Percentiles rank a stretch among this genome's conserved stretches.
These are phyloP conservation scores for Galerucella nymphaeae DNA, from an alignment of 2,888 invertebrate species.

Conservation along the genomic window DNA sequence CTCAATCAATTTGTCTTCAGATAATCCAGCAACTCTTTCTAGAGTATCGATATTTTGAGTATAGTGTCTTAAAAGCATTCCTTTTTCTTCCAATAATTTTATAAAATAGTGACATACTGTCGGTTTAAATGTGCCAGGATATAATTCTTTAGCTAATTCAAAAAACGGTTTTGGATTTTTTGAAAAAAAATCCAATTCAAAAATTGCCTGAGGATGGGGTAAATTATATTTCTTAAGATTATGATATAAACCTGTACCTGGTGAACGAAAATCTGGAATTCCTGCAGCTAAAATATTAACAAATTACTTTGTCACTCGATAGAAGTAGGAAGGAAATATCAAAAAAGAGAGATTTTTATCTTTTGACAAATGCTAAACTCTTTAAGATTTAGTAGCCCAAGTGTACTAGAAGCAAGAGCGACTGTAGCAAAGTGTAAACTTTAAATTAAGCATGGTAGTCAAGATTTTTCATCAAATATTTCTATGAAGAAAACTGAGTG, in stretches of 20 bases:
- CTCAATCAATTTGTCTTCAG: conserved; percentile 87
- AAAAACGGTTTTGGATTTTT: conserved; percentile 94
- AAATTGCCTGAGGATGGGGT: conserved; percentile 92
- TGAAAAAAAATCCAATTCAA: conserved; percentile 88
- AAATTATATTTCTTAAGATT: conserved; percentile 92
- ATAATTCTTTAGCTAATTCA: conserved; percentile 87
- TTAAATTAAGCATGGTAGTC: no score
- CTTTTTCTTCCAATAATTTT: conserved; percentile 85
- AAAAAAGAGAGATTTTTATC: no score
- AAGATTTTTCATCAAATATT: no score
- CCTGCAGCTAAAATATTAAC: conserved; percentile 78
- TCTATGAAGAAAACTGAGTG: no score
- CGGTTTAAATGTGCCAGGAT: conserved; percentile 88
- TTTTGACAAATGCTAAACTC: no score
- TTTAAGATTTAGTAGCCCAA: no score
- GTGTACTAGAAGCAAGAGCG: no score
- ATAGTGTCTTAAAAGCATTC: conserved; percentile 78
- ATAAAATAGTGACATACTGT: conserved; percentile 94
- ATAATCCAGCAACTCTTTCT: conserved; percentile 87
- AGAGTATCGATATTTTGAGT: conserved; percentile 95
- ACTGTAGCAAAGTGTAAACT: no score
- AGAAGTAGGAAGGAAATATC: no score
- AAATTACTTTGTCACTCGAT: neutral
- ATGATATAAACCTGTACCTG: conserved; percentile 90
- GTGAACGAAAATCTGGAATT: conserved; percentile 96